A percentile compares a stretch with the other conserved stretches of the same genome.
phyloP scores from a whole-genome alignment of 2,797 vertebrate species.

The Tarsius wallacei region DNA sequence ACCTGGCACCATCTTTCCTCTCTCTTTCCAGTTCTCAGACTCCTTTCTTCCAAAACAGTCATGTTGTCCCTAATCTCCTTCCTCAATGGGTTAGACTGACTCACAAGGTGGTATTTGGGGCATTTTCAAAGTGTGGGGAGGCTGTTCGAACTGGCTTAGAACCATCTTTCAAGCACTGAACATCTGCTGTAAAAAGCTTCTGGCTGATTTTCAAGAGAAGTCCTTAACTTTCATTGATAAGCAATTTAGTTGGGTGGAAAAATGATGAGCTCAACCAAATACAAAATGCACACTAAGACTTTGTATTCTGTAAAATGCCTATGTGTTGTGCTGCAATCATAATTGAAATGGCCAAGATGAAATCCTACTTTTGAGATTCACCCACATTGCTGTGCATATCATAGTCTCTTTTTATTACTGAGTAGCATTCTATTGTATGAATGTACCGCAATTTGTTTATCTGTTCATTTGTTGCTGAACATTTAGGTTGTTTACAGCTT shows the following conservation, averaged over 20 bases:
- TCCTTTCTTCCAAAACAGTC: conserved; percentile 24
- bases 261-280: neutral
- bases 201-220: conserved; percentile 60
- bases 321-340: neutral
- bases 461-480: neutral
- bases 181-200: conserved; percentile 40
- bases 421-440: neutral
- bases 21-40: neutral
- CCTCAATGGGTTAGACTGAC: neutral
- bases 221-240: conserved; percentile 62
- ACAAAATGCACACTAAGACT: neutral
- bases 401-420: neutral
- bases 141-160: neutral
- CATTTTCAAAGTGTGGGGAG: conserved; percentile 28
- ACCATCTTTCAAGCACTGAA: conserved; percentile 22
- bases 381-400: neutral
- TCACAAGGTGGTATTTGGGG: conserved; percentile 25
- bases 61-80: neutral
- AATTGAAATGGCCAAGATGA: neutral
- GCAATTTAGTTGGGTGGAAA: neutral
- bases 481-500: conserved; percentile 31
- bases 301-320: neutral
- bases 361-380: neutral
- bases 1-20: neutral
- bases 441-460: neutral